Percentiles rank a stretch among this genome's conserved stretches.
Evolutionary conservation across 2,113 vertebrate genomes (phyloP).

Genomic region (Symphodus melops): DNA sequence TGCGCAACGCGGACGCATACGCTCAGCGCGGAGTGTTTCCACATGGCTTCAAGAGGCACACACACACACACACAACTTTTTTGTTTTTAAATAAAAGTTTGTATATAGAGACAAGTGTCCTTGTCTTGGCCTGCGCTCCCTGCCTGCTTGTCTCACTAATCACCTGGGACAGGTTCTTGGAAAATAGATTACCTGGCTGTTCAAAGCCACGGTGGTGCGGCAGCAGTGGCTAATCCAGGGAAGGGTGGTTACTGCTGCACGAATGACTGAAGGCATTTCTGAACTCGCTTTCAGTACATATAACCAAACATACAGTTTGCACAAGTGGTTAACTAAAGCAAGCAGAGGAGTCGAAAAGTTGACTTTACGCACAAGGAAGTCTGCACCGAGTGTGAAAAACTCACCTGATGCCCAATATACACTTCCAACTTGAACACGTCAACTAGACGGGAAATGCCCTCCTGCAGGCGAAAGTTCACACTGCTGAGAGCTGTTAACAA

Average conservation of each 20-base stretch:
- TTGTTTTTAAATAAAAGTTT: conserved; percentile 27
- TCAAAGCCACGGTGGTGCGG: conserved; percentile 24
- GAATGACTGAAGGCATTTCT: background rate
- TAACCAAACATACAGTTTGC: background rate
- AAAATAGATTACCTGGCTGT: conserved; percentile 73
- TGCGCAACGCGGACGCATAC: conserved; percentile 45
- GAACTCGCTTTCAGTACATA: too few species aligned
- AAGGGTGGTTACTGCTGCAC: background rate
- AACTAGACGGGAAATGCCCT: conserved; percentile 4
- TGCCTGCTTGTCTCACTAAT: conserved; percentile 56
- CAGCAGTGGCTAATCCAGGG: conserved; percentile 18
- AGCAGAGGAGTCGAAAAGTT: background rate
- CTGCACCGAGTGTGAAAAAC: background rate
- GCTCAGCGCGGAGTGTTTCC: conserved; percentile 1
- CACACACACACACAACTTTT: background rate
- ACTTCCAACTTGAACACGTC: background rate
- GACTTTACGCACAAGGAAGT: conserved; percentile 43
- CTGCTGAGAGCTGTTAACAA: background rate
- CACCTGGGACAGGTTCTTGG: conserved; percentile 65
- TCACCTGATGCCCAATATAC: background rate
- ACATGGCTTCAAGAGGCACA: background rate
- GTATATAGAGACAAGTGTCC: background rate
- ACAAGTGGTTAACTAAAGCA: background rate
- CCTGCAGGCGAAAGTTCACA: background rate
- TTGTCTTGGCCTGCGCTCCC: conserved; percentile 2